These are phyloP conservation scores for Urosaurus nigricauda DNA, from an alignment of 2,797 vertebrate genomes.

Conservation along the genomic window DNA sequence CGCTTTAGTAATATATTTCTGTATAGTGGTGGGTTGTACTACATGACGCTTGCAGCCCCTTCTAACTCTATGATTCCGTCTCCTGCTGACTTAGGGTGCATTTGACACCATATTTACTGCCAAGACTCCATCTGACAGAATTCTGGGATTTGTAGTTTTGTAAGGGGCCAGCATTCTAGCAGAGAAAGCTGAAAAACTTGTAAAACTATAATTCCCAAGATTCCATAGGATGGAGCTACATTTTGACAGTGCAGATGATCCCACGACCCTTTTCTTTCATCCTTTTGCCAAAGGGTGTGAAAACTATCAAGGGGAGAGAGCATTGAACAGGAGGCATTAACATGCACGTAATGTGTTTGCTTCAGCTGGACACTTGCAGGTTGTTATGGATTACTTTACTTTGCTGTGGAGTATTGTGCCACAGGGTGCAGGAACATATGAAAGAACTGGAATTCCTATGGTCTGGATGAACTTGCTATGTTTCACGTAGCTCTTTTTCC, in stretches of 20 bases:
- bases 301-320: background rate
- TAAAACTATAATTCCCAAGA: too few relatives aligned
- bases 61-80: too few relatives aligned
- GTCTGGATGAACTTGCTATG: constrained; percentile 13
- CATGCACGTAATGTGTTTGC: background rate
- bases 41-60: too few relatives aligned
- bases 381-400: background rate
- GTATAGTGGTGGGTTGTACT: too few relatives aligned
- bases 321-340: background rate
- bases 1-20: background rate
- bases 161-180: too few relatives aligned
- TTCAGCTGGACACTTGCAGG: background rate
- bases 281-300: background rate
- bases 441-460: background rate
- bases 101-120: too few relatives aligned
- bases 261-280: background rate
- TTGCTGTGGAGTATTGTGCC: background rate
- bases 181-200: too few relatives aligned
- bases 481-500: constrained; percentile 8
- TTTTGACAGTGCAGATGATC: too few relatives aligned
- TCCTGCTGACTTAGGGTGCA: too few relatives aligned
- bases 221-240: too few relatives aligned
- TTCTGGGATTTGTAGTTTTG: too few relatives aligned
- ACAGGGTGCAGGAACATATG: background rate
- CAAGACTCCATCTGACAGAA: too few relatives aligned